Evolutionary conservation across 1,140 invertebrate genomes (phyloP).

Genomic region (Hesperophylax magnus): DNA sequence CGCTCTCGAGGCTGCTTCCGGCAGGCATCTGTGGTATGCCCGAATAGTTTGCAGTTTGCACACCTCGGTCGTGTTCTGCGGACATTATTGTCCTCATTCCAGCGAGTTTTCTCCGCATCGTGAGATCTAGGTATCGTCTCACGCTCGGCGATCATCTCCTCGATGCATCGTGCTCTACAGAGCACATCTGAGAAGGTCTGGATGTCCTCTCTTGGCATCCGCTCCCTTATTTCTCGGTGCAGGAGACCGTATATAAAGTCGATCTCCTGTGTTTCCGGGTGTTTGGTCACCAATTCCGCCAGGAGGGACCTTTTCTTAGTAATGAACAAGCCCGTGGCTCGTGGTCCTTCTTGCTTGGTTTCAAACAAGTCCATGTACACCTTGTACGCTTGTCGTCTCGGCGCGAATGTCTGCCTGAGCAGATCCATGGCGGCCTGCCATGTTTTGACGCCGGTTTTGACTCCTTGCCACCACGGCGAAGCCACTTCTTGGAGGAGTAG

Average conservation of each 20-base stretch:
- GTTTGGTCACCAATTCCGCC: not conserved
- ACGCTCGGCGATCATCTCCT: not conserved
- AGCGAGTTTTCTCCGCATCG: not conserved
- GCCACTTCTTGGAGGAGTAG: not conserved
- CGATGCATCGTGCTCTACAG: not conserved
- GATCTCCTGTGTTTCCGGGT: not conserved
- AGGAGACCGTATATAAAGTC: not conserved
- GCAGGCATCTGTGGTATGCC: not conserved
- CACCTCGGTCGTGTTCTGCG: not conserved
- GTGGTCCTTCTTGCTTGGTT: not conserved
- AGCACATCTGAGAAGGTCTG: not conserved
- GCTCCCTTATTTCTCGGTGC: too few relatives aligned
- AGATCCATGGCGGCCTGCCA: conserved; percentile 3
- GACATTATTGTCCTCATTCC: not conserved
- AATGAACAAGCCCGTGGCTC: not conserved
- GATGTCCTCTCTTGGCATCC: not conserved
- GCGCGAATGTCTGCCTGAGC: not conserved
- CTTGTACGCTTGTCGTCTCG: not conserved
- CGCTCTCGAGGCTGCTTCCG: not conserved
- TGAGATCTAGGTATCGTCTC: not conserved
- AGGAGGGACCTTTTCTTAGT: not conserved
- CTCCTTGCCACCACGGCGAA: conserved; percentile 12
- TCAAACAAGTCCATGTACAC: not conserved
- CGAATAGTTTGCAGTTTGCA: not conserved
- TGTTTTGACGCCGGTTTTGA: not conserved